Base-by-base conservation (phyloP, 2,797 vertebrate genomes). In the Artibeus lituratus region DNA sequence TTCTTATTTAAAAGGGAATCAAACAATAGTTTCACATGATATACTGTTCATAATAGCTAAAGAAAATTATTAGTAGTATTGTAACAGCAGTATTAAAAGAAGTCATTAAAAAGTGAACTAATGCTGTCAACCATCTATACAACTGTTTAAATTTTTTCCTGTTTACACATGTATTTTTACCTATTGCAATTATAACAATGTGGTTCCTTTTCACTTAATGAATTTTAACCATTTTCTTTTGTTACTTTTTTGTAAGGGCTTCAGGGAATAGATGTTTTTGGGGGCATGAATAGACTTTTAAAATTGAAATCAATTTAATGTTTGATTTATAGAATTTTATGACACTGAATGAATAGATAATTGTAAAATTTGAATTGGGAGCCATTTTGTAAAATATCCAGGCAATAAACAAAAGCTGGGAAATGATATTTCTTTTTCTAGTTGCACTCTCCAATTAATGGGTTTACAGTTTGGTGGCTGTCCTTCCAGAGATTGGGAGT, bases 141-240 rank as follows among this genome's bases (percentile, higher is more conserved):
- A 73, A 65, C 35, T 67, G 7, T 78, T 85, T 77, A 84, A 42
- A 11, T 57, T 86, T 85, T 94, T 51, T 85, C 12, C 22, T 82
- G 18, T 65, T 57, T 69, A 7, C 22, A 47, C 10, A 39, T 93
- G 55, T 69, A 55, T 87, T 92, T 91, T 84, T 87, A 47, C 49
- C 22, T 37, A 59, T 47, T 76, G n/a, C 2, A 35, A 35, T 92
- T 14, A 42, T 74, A 91, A 83, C 11, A 57, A 57, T 87, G 44
- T 55, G 8, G 3, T 91, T 83, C 51, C 19, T 77, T 83, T 90
- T 87, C 39, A 77, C 37, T 93, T 88, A 72, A 37, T 88, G 26
- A 21, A 76, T 87, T 88, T 93, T 74, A 91, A 91, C 89, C 29
- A 82, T 95, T 89, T 94, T 76, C 24, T n/a, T 74, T 92, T 83